Evolutionary conservation across 2,113 vertebrate genomes (phyloP).

Genomic region (Corythoichthys haematopterus): DNA sequence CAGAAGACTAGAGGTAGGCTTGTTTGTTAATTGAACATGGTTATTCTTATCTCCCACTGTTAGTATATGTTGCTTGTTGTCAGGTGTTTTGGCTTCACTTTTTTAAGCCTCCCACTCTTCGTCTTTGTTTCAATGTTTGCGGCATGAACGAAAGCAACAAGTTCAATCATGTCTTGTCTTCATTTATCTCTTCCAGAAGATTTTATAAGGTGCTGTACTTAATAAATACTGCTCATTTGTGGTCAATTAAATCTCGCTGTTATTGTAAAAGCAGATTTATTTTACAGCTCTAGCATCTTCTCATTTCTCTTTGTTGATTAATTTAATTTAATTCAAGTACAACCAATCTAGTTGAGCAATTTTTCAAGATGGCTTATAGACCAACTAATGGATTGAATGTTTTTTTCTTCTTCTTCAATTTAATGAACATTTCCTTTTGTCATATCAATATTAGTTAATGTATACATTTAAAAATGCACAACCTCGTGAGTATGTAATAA

Average conservation of each 20-base stretch:
- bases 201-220: not conserved
- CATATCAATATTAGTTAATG: not conserved
- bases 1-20: constrained; percentile 49
- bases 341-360: not conserved
- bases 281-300: not conserved
- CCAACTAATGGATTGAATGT: not conserved
- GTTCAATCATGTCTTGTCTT: constrained; percentile 12
- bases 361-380: not conserved
- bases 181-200: not conserved
- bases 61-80: not conserved
- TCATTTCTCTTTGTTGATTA: not conserved
- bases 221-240: not conserved
- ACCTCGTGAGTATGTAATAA: constrained; percentile 19
- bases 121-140: constrained; percentile 4
- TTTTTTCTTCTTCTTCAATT: not conserved
- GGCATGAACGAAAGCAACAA: constrained; percentile 29
- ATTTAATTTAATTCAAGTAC: not conserved
- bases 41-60: not conserved
- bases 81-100: constrained; percentile 3
- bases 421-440: not conserved
- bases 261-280: not conserved
- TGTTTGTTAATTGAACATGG: constrained; percentile 6
- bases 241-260: not conserved
- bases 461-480: not conserved
- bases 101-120: not conserved